phyloP scores from a whole-genome alignment of 1,140 invertebrate genomes.

The Drosophila punjabiensis region DNA sequence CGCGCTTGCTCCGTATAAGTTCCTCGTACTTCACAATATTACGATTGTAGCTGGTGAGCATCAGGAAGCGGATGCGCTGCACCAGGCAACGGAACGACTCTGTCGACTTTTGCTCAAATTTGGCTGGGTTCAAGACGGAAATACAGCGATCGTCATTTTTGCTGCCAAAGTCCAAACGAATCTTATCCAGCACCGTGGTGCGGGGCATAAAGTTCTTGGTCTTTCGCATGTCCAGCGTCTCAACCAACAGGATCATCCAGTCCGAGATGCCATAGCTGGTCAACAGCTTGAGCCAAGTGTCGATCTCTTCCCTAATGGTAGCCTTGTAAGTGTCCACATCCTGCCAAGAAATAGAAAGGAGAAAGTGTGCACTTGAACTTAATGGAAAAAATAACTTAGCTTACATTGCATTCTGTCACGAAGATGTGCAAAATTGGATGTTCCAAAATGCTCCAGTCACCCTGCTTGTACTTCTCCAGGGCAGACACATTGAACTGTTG shows the following conservation, averaged over 20 bases:
- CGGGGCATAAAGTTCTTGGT: conserved; percentile 96
- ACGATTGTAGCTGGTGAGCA: conserved; percentile 95
- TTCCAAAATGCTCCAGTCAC: conserved; percentile 91
- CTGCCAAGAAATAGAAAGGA: conserved; percentile 85
- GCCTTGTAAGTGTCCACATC: conserved; percentile 96
- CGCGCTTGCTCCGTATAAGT: conserved; percentile 94
- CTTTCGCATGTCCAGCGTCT: conserved; percentile 96
- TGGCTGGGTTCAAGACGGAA: conserved; percentile 95
- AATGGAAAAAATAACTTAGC: conserved; percentile 35
- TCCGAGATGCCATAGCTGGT: conserved; percentile 92
- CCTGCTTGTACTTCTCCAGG: conserved; percentile 87
- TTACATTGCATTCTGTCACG: conserved; percentile 96
- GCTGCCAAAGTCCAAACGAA: conserved; percentile 96
- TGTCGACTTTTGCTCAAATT: conserved; percentile 93
- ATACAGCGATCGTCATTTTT: conserved; percentile 96
- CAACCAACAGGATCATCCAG: conserved; percentile 97
- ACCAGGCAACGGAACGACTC: conserved; percentile 96
- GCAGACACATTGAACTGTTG: conserved; percentile 92
- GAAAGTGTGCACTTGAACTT: background rate
- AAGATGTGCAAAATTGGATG: conserved; percentile 97
- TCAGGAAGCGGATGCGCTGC: conserved; percentile 91
- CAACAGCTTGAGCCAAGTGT: conserved; percentile 93
- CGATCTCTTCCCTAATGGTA: conserved; percentile 94
- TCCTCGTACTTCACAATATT: conserved; percentile 95
- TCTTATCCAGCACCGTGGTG: conserved; percentile 97